Evolutionary conservation across 2,797 vertebrate species (phyloP).

Genomic region (Scleropages formosus): DNA sequence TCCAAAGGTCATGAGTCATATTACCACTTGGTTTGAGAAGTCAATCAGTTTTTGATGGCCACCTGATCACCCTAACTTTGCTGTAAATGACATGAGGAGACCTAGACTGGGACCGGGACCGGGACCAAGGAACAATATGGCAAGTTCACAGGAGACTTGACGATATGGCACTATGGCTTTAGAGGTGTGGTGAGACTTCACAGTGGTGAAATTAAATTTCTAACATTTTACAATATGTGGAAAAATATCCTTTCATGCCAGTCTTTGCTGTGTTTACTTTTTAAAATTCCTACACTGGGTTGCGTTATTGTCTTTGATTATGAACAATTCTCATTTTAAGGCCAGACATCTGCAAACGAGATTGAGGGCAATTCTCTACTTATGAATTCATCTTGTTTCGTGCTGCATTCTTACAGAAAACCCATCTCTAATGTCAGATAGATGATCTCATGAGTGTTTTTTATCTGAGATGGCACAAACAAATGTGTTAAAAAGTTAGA

Average conservation of each 20-base stretch:
- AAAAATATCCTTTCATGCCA: neutral
- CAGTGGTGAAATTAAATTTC: neutral
- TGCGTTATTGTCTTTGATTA: neutral
- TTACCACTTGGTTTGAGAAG: slow-evolving; percentile 30
- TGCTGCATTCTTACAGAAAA: neutral
- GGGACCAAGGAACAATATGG: neutral
- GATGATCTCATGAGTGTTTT: neutral
- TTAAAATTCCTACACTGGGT: neutral
- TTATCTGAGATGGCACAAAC: too few relatives aligned
- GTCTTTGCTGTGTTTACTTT: neutral
- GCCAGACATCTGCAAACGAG: neutral
- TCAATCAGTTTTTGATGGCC: slow-evolving; percentile 21
- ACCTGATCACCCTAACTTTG: neutral
- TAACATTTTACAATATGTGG: neutral
- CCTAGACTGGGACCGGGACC: too few relatives aligned
- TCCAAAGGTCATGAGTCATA: slow-evolving; percentile 16
- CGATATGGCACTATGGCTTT: neutral
- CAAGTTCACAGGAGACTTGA: neutral
- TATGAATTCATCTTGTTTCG: neutral
- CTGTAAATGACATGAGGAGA: neutral
- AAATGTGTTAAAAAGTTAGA: too few relatives aligned
- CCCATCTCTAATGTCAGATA: neutral
- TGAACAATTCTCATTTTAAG: neutral
- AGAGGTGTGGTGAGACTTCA: neutral
- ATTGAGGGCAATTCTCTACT: neutral